phyloP scores from a whole-genome alignment of 2,797 vertebrate genomes.

The Heliangelus exortis region DNA sequence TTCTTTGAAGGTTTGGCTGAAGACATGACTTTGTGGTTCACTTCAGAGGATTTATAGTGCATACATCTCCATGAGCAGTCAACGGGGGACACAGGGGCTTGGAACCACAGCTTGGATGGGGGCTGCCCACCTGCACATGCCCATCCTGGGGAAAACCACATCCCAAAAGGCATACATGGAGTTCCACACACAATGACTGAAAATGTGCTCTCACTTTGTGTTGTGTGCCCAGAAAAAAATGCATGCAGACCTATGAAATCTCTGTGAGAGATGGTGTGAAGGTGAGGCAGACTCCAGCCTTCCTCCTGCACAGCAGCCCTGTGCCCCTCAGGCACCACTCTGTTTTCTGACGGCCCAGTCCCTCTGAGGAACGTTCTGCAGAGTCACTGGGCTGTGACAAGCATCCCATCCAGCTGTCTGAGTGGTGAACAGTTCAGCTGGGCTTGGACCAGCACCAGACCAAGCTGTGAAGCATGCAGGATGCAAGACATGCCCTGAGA shows the following conservation, averaged over 20 bases:
- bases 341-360: neutral
- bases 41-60: neutral
- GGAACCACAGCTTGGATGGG: neutral
- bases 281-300: neutral
- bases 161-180: neutral
- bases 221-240: neutral
- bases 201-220: neutral
- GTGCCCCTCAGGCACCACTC: accelerated
- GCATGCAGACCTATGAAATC: neutral
- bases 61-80: neutral
- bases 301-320: neutral
- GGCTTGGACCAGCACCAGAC: accelerated
- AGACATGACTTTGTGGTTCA: neutral
- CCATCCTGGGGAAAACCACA: neutral
- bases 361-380: neutral
- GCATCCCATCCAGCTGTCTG: accelerated
- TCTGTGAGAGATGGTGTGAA: accelerated
- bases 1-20: conserved; percentile 26
- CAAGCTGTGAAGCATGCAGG: accelerated
- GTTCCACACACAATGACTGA: accelerated
- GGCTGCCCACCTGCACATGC: neutral
- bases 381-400: neutral
- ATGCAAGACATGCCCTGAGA: accelerated
- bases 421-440: accelerated
- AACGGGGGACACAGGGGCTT: neutral